Conservation (phyloP, 2,888 invertebrate species). For the Oscheius onirici region DNA sequence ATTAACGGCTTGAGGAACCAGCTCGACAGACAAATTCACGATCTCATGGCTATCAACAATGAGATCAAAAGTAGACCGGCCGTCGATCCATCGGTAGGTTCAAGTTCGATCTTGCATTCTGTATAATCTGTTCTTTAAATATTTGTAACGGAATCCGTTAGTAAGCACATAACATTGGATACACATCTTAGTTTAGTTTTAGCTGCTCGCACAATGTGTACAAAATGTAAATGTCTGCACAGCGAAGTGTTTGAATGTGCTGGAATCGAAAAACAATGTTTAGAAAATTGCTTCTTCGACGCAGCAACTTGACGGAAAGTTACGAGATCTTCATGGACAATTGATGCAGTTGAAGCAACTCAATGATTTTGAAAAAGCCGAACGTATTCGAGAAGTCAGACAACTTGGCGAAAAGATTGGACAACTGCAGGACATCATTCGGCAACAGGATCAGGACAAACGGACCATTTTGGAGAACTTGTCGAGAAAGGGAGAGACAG, state of each 20-base stretch:
- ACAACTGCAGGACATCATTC: conserved; percentile 61
- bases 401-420: conserved; percentile 45
- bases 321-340: conserved; percentile 67
- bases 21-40: conserved; percentile 48
- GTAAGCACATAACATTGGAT: too few species aligned
- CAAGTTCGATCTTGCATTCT: too few species aligned
- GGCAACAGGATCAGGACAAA: conserved; percentile 62
- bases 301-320: conserved; percentile 60
- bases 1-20: conserved; percentile 43
- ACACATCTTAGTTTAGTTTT: too few species aligned
- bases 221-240: too few species aligned
- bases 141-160: too few species aligned
- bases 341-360: conserved; percentile 60
- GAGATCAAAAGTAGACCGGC: conserved; percentile 57
- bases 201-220: too few species aligned
- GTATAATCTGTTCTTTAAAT: too few species aligned
- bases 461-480: conserved; percentile 61
- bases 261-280: too few species aligned
- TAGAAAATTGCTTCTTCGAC: conserved; percentile 62
- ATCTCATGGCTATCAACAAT: conserved; percentile 50
- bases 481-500: conserved; percentile 60
- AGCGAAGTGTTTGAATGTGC: too few species aligned
- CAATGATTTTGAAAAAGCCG: conserved; percentile 59
- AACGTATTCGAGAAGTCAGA: conserved; percentile 59
- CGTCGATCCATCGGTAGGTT: conserved; percentile 60